Evolutionary conservation across 2,888 invertebrate genomes (phyloP).

Genomic region (Drosophila imparisetae): DNA sequence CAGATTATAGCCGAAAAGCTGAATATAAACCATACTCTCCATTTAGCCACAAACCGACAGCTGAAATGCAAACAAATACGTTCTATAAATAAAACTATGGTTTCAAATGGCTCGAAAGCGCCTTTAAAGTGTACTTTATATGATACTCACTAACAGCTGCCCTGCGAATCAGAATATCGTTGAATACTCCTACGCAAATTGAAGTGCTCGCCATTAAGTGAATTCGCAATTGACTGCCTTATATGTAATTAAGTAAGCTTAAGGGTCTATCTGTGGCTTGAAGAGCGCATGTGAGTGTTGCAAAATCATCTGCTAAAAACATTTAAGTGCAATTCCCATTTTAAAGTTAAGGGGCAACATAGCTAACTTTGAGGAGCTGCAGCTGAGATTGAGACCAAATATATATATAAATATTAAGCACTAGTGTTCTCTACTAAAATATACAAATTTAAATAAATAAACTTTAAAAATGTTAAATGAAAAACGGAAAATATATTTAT

Average conservation of each 20-base stretch:
- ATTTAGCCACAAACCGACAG: constrained; percentile 9
- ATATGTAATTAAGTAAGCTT: neutral
- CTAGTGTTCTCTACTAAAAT: neutral
- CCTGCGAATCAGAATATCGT: neutral
- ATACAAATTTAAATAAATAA: neutral
- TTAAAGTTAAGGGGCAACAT: neutral
- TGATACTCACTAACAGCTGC: constrained; percentile 32
- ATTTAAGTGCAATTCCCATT: neutral
- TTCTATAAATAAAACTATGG: constrained; percentile 34
- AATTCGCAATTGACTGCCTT: neutral
- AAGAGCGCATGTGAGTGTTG: neutral
- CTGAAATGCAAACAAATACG: neutral
- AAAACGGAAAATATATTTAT: neutral
- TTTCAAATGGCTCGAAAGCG: constrained; percentile 29
- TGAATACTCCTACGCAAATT: constrained; percentile 21
- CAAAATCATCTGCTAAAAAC: neutral
- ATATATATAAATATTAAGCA: too few relatives aligned
- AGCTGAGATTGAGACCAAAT: neutral
- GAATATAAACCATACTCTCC: constrained; percentile 21
- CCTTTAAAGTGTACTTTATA: constrained; percentile 40
- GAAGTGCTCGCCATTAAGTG: neutral
- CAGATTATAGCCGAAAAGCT: constrained; percentile 17
- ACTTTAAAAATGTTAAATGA: neutral
- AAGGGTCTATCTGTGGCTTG: neutral
- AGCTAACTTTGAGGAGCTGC: neutral